Conservation (phyloP, 2,888 invertebrate genomes). For the Carpatolechia fugitivella region DNA sequence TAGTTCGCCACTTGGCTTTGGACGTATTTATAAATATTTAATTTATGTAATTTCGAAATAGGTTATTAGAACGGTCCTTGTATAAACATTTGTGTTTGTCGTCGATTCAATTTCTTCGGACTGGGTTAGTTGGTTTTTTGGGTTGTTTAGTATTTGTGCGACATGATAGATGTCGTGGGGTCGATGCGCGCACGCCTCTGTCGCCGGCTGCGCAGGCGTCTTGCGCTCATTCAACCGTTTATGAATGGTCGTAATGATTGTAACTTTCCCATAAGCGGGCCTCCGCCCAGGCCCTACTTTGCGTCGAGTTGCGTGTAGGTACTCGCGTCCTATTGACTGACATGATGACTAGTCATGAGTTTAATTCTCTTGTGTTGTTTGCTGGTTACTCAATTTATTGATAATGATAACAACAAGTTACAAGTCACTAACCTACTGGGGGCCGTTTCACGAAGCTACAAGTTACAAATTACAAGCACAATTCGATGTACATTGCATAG, state of each 20-base stretch:
- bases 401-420: too few relatives aligned
- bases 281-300: constrained; percentile 50
- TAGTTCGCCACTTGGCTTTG: constrained; percentile 25
- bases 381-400: too few relatives aligned
- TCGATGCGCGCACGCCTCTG: constrained; percentile 47
- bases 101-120: background rate
- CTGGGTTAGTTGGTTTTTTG: background rate
- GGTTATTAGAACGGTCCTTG: constrained; percentile 6
- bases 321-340: background rate
- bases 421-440: too few relatives aligned
- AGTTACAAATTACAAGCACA: too few relatives aligned
- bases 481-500: too few relatives aligned
- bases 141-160: constrained; percentile 22
- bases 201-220: constrained; percentile 55
- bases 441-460: too few relatives aligned
- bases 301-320: constrained; percentile 37
- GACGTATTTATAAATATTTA: constrained; percentile 16
- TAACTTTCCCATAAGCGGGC: constrained; percentile 72
- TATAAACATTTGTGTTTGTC: constrained; percentile 16
- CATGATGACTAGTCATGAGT: constrained; percentile 2
- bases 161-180: constrained; percentile 52
- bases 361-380: background rate
- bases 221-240: constrained; percentile 72
- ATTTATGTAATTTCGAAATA: constrained; percentile 15
- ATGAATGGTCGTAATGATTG: constrained; percentile 72